Conservation (phyloP, 1,140 invertebrate species). For the Orussus abietinus region DNA sequence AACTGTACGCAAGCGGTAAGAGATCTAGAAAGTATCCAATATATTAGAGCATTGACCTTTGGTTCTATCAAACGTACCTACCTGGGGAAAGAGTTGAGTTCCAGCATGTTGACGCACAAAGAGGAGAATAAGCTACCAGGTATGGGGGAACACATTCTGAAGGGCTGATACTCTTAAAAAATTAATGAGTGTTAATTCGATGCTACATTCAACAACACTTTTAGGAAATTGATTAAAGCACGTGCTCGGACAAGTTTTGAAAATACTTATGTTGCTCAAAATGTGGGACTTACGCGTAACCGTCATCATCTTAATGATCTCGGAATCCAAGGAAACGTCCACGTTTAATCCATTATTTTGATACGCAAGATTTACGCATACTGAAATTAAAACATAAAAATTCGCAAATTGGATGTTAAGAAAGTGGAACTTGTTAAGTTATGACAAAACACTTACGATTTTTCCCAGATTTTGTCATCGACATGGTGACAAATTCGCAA, state of each 20-base stretch:
- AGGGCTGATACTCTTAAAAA: slow-evolving; percentile 27
- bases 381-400: slow-evolving; percentile 19
- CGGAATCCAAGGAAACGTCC: slow-evolving; percentile 29
- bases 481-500: slow-evolving; percentile 32
- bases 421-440: background rate
- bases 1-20: slow-evolving; percentile 30
- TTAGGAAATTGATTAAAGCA: no score
- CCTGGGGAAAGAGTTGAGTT: slow-evolving; percentile 30
- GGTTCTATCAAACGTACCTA: slow-evolving; percentile 11
- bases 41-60: background rate
- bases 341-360: slow-evolving; percentile 28
- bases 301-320: slow-evolving; percentile 21
- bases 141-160: slow-evolving; percentile 31
- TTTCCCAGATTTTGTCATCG: slow-evolving; percentile 21
- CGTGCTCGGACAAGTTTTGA: no score
- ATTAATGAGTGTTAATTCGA: no score
- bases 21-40: slow-evolving; percentile 20
- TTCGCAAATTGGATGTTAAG: background rate
- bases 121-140: slow-evolving; percentile 39
- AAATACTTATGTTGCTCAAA: no score
- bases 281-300: slow-evolving; percentile 31
- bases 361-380: slow-evolving; percentile 39
- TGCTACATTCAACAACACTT: no score
- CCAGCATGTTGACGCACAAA: slow-evolving; percentile 33
- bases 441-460: slow-evolving; percentile 30